Evolutionary conservation across 2,797 vertebrate species (phyloP).

Genomic region (Prunella strophiata): DNA sequence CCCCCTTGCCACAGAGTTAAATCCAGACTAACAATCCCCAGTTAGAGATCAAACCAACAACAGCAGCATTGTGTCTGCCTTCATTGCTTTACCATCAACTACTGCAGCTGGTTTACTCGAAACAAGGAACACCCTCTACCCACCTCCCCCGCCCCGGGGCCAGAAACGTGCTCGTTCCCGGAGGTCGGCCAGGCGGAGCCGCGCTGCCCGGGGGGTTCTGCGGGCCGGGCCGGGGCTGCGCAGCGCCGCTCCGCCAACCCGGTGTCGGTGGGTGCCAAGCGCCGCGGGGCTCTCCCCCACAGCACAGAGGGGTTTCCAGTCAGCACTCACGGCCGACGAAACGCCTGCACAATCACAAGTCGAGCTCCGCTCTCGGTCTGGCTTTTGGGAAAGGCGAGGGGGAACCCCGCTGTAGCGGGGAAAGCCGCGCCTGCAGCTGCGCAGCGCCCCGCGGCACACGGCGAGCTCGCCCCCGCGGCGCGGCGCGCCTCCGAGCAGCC

Average conservation of each 20-base stretch:
- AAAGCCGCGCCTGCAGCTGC: slow-evolving; percentile 18
- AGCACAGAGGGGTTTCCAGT: background rate
- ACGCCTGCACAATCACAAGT: background rate
- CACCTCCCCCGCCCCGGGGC: slow-evolving; percentile 30
- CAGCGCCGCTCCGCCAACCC: background rate
- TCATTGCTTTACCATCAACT: slow-evolving; percentile 83
- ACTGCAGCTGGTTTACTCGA: slow-evolving; percentile 83
- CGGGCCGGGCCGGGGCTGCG: background rate
- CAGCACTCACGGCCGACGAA: background rate
- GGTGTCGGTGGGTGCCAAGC: background rate
- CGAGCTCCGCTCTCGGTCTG: background rate
- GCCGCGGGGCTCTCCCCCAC: background rate
- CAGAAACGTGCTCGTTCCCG: slow-evolving; percentile 52
- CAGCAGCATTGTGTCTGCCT: slow-evolving; percentile 88
- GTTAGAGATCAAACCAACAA: slow-evolving; percentile 88
- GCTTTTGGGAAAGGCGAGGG: background rate
- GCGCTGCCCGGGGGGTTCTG: background rate
- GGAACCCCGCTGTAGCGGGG: background rate
- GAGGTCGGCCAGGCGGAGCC: slow-evolving; percentile 32
- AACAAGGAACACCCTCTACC: slow-evolving; percentile 73
- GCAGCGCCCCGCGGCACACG: background rate
- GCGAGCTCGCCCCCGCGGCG: background rate
- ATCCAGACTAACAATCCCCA: slow-evolving; percentile 87
- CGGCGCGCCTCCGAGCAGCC: background rate
- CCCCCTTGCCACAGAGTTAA: slow-evolving; percentile 83